Conservation (phyloP, 2,888 invertebrate genomes). For the Neoscelio sp. region DNA sequence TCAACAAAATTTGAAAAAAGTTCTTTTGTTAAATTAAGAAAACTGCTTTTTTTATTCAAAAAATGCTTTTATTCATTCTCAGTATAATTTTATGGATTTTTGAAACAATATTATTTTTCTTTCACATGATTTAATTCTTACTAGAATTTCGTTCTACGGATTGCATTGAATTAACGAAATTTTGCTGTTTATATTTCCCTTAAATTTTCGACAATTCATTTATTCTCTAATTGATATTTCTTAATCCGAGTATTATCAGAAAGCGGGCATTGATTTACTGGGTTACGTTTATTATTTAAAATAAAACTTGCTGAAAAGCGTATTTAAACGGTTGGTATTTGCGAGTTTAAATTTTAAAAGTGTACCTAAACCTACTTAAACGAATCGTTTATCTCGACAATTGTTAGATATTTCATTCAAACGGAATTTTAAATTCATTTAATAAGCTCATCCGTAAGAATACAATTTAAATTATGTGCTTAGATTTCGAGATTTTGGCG, state of each 20-base stretch:
- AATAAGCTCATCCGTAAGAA: constrained; percentile 19
- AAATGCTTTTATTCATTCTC: too few relatives aligned
- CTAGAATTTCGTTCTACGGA: too few relatives aligned
- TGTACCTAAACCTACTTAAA: constrained; percentile 14
- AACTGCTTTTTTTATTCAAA: too few relatives aligned
- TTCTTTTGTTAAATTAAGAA: too few relatives aligned
- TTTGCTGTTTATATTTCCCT: too few relatives aligned
- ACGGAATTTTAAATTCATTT: constrained; percentile 32
- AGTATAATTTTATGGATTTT: too few relatives aligned
- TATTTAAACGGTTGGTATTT: constrained; percentile 28
- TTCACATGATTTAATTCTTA: too few relatives aligned
- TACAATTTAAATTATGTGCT: constrained; percentile 26
- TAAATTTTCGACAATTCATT: too few relatives aligned
- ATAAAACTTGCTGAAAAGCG: constrained; percentile 6
- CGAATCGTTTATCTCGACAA: constrained; percentile 20
- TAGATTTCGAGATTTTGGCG: constrained; percentile 11
- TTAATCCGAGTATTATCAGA: background rate
- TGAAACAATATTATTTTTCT: too few relatives aligned
- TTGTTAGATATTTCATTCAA: constrained; percentile 29
- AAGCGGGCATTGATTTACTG: constrained; percentile 21
- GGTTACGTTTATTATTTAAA: constrained; percentile 18
- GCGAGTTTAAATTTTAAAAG: constrained; percentile 27
- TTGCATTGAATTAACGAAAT: too few relatives aligned
- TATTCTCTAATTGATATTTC: constrained; percentile 5
- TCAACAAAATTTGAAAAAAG: too few relatives aligned